Evolutionary conservation across 2,797 vertebrate genomes (phyloP).

Genomic region (Chaetodon trifasciatus): DNA sequence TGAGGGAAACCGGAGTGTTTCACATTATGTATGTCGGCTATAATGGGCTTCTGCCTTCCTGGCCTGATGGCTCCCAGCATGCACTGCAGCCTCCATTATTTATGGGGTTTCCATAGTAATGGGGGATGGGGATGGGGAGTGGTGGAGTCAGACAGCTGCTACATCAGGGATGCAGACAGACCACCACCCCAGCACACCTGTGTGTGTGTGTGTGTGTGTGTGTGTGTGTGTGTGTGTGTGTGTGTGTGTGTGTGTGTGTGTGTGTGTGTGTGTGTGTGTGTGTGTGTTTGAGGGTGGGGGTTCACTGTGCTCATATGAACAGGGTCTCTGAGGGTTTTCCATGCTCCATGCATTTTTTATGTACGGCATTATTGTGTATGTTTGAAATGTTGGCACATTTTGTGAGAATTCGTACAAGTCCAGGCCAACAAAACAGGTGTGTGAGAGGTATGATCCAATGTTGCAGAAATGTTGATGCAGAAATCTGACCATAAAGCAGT

Average conservation of each 20-base stretch:
- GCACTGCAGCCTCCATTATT: constrained; percentile 78
- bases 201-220: constrained; percentile 36
- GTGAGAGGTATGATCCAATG: background rate
- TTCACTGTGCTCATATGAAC: constrained; percentile 30
- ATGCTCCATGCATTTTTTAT: constrained; percentile 56
- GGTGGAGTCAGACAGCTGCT: constrained; percentile 77
- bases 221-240: constrained; percentile 25
- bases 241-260: background rate
- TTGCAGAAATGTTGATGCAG: background rate
- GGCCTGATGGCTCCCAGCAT: constrained; percentile 63
- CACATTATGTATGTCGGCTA: constrained; percentile 37
- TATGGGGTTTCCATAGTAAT: constrained; percentile 63
- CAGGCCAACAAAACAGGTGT: background rate
- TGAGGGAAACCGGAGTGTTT: constrained; percentile 24
- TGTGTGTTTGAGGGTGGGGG: background rate
- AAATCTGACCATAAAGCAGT: too few species aligned
- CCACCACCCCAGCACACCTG: constrained; percentile 47
- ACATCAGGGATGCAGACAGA: constrained; percentile 47
- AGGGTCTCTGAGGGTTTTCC: background rate
- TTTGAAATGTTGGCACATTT: background rate
- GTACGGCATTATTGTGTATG: constrained; percentile 32
- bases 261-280: background rate
- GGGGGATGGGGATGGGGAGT: constrained; percentile 26
- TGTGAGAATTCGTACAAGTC: background rate
- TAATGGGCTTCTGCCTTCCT: constrained; percentile 38